Evolutionary conservation across 1,140 invertebrate species (phyloP).

Genomic region (Tetramorium alpestre): DNA sequence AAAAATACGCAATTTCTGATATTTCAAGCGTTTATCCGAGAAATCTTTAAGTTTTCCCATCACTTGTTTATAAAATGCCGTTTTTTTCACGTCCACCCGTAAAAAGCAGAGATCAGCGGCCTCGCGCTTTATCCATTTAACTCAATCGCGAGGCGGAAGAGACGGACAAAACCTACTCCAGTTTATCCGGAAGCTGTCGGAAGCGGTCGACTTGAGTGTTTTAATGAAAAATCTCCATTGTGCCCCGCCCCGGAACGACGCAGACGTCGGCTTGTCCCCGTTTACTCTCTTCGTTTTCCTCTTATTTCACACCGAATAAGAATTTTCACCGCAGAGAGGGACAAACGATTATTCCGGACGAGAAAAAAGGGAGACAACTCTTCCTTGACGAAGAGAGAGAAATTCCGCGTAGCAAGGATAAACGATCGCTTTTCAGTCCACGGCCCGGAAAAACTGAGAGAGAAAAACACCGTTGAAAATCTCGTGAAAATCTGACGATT

Average conservation of each 20-base stretch:
- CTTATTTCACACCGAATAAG: constrained; percentile 31
- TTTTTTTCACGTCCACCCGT: not conserved
- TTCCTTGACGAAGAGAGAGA: constrained; percentile 11
- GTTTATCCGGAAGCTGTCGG: constrained; percentile 55
- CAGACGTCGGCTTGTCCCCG: constrained; percentile 5
- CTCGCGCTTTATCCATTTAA: constrained; percentile 36
- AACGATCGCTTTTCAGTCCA: constrained; percentile 43
- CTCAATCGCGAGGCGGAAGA: constrained; percentile 7
- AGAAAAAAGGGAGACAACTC: not conserved
- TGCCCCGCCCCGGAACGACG: not conserved
- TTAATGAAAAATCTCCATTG: constrained; percentile 56
- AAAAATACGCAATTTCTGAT: not conserved
- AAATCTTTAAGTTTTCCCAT: not conserved
- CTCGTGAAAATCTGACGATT: constrained; percentile 10
- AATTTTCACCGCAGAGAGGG: constrained; percentile 17
- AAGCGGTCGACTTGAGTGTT: constrained; percentile 41
- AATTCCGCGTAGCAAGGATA: constrained; percentile 24
- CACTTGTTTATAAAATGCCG: not conserved
- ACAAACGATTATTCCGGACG: constrained; percentile 27
- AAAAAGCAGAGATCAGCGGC: constrained; percentile 14
- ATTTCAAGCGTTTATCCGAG: not conserved
- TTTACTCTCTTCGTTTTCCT: constrained; percentile 1
- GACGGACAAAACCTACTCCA: constrained; percentile 23
- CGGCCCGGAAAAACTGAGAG: not conserved
- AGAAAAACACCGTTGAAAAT: not conserved